phyloP scores from a whole-genome alignment of 2,797 vertebrate genomes.

The Salmo trutta region DNA sequence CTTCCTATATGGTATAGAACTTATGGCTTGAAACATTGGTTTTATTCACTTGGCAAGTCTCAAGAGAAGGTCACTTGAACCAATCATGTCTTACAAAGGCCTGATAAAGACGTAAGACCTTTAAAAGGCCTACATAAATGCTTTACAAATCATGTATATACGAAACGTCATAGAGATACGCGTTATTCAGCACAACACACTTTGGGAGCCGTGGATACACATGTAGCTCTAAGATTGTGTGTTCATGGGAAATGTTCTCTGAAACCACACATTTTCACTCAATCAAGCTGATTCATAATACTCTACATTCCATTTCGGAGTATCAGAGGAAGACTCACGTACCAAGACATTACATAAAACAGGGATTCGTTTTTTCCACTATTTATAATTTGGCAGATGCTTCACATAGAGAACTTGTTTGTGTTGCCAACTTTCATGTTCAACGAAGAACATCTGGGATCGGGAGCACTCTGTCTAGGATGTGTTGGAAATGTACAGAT shows the following conservation, averaged over 20 bases:
- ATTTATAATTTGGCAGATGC: constrained; percentile 13
- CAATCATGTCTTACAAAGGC: not conserved
- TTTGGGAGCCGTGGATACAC: not conserved
- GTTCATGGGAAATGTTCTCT: not conserved
- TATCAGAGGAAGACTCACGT: constrained; percentile 8
- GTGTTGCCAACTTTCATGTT: constrained; percentile 5
- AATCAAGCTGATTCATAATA: not conserved
- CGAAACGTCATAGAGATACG: not conserved
- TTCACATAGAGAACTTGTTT: constrained; percentile 5
- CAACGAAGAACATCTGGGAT: constrained; percentile 32
- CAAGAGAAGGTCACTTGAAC: not conserved
- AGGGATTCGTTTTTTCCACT: not conserved
- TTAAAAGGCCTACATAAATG: not conserved
- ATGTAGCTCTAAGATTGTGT: not conserved
- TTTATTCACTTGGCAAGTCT: not conserved
- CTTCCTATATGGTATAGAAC: not conserved
- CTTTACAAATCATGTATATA: not conserved
- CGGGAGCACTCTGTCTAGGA: not conserved
- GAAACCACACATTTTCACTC: not conserved
- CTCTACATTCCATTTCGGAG: constrained; percentile 1
- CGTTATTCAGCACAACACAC: not conserved
- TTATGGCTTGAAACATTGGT: not conserved
- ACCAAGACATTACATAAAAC: not conserved
- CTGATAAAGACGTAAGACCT: not conserved
- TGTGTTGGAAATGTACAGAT: constrained; percentile 6